phyloP scores from a whole-genome alignment of 2,888 invertebrate genomes.

The Dryobotodes eremita region DNA sequence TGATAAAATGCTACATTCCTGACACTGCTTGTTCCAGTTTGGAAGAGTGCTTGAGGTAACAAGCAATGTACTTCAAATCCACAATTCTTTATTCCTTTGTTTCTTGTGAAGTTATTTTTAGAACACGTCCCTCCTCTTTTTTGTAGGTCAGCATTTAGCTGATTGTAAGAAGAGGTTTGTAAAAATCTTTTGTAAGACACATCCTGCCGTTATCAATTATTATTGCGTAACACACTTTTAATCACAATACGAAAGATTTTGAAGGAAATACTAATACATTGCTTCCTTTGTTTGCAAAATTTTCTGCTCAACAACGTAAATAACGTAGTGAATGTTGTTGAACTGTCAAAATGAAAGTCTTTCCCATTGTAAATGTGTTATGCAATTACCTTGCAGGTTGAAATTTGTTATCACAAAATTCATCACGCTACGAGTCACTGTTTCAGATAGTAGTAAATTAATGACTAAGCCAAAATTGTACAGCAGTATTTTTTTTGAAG shows the following conservation, averaged over 20 bases:
- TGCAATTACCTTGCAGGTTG: neutral
- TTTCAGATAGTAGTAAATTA: too few relatives aligned
- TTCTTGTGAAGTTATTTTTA: constrained; percentile 43
- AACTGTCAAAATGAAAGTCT: neutral
- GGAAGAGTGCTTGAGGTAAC: constrained; percentile 45
- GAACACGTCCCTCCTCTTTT: neutral
- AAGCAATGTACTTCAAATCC: constrained; percentile 51
- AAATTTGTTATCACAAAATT: neutral
- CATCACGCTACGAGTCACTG: neutral
- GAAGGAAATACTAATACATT: neutral
- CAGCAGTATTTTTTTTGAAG: neutral
- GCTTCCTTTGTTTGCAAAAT: too few relatives aligned
- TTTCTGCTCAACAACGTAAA: neutral
- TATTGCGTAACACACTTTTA: neutral
- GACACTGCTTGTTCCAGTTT: constrained; percentile 17
- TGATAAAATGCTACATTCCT: constrained; percentile 24
- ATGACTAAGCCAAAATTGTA: neutral
- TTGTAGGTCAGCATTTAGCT: constrained; percentile 2
- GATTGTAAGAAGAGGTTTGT: neutral
- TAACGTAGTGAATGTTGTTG: neutral
- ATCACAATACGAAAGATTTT: neutral
- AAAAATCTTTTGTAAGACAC: neutral
- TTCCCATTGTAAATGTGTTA: too few relatives aligned
- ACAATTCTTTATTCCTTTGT: constrained; percentile 48
- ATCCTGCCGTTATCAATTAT: neutral